Evolutionary conservation across 2,113 vertebrate species (phyloP).

Genomic region (Elachura formosa): DNA sequence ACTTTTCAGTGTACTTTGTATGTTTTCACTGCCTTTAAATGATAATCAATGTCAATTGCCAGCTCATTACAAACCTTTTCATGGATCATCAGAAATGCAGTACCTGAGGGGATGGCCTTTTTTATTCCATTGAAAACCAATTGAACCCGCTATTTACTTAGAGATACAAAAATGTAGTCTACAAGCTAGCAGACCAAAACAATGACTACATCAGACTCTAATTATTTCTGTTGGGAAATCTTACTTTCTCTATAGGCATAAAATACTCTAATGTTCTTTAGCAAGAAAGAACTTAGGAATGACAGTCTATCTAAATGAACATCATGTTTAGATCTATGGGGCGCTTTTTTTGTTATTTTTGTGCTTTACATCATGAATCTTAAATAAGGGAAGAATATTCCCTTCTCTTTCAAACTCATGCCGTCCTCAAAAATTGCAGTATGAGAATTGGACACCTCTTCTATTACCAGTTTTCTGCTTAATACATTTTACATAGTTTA

Average conservation of each 20-base stretch:
- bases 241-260: background rate
- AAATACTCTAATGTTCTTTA: background rate
- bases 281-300: background rate
- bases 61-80: conserved; percentile 34
- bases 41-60: conserved; percentile 41
- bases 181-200: background rate
- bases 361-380: background rate
- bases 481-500: background rate
- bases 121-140: background rate
- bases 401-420: background rate
- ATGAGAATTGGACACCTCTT: background rate
- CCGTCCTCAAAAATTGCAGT: background rate
- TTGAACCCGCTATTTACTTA: background rate
- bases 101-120: background rate
- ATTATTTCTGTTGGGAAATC: background rate
- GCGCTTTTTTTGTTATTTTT: background rate
- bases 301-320: background rate
- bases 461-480: background rate
- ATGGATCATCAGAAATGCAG: conserved; percentile 14
- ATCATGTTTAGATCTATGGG: accelerated
- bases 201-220: background rate
- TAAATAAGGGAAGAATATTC: background rate
- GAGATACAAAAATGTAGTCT: background rate
- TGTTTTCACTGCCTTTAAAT: conserved; percentile 2
- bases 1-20: background rate